A percentile compares a stretch with the other conserved stretches of the same genome.
These are phyloP conservation scores for Cygnus olor DNA, from an alignment of 2,797 vertebrate genomes.

Conservation along the genomic window DNA sequence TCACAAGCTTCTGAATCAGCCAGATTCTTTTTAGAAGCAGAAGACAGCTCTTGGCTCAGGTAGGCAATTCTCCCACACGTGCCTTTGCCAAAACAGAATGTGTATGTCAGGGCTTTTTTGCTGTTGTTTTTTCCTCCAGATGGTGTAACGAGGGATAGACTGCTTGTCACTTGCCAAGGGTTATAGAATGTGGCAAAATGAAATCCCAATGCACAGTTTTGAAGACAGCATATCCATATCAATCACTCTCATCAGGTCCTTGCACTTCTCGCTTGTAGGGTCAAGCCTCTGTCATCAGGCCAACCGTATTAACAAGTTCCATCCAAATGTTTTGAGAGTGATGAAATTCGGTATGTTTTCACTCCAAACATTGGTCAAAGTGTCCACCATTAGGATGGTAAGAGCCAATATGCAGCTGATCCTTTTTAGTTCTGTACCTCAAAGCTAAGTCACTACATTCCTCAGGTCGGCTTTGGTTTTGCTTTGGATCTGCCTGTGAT, in stretches of 20 bases:
- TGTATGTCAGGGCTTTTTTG: not conserved
- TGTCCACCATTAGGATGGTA: not conserved
- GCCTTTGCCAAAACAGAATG: slow-evolving; percentile 22
- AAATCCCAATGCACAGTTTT: not conserved
- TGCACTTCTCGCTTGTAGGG: not conserved
- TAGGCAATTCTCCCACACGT: slow-evolving; percentile 7
- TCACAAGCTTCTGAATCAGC: slow-evolving; percentile 55
- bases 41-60: slow-evolving; percentile 58
- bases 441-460: not conserved
- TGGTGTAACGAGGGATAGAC: slow-evolving; percentile 10
- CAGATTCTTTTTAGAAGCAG: slow-evolving; percentile 30
- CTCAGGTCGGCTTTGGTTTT: not conserved
- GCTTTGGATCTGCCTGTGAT: not conserved
- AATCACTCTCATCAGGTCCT: not conserved
- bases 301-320: slow-evolving; percentile 3
- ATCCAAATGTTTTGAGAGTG: not conserved
- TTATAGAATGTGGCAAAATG: slow-evolving; percentile 36
- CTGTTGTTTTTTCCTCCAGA: slow-evolving; percentile 38
- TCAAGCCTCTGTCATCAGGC: slow-evolving; percentile 19
- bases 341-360: slow-evolving; percentile 7
- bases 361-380: not conserved
- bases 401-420: not conserved
- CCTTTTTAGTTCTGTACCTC: not conserved
- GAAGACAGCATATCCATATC: not conserved
- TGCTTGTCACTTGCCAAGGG: not conserved